Evolutionary conservation across 2,113 vertebrate genomes (phyloP).

Genomic region (Corapipo altera): DNA sequence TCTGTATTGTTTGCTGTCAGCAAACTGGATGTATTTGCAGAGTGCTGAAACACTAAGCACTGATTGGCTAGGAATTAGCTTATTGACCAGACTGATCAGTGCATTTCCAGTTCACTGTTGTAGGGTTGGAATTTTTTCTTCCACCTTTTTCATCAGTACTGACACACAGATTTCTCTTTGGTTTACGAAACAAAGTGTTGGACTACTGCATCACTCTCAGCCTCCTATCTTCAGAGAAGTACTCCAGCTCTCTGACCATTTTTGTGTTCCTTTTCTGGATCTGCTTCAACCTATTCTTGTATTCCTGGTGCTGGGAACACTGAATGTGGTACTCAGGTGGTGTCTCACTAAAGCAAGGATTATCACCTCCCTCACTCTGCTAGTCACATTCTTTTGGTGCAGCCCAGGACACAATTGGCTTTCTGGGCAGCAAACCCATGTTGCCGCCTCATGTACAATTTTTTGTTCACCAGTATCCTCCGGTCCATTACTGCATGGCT

Average conservation of each 20-base stretch:
- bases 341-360: background rate
- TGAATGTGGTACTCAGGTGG: background rate
- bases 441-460: fast-evolving
- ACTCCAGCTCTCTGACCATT: background rate
- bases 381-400: background rate
- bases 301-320: background rate
- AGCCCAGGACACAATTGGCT: background rate
- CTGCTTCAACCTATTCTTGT: fast-evolving
- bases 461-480: background rate
- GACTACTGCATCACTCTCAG: fast-evolving
- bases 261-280: background rate
- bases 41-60: background rate
- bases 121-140: background rate
- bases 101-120: background rate
- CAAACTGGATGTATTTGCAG: background rate
- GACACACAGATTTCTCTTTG: background rate
- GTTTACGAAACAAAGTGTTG: background rate
- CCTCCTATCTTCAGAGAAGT: background rate
- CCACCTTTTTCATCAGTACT: background rate
- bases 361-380: fast-evolving
- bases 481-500: fast-evolving
- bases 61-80: background rate
- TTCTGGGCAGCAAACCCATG: background rate
- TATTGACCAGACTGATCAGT: background rate
- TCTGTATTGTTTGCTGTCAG: background rate